Conservation (phyloP, 2,888 invertebrate genomes). For the Timema podura region DNA sequence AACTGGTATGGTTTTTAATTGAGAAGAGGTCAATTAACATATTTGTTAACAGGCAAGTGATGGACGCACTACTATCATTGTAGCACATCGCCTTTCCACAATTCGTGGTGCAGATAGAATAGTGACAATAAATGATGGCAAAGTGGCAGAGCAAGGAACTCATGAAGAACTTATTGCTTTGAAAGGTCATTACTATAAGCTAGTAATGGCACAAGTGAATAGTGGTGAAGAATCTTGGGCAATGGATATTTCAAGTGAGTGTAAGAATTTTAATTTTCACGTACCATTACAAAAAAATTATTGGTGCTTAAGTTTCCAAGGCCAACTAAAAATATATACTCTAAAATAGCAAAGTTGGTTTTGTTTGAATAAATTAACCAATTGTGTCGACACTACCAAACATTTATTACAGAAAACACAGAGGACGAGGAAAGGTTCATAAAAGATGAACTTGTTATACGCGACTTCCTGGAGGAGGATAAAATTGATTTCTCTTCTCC, state of each 20-base stretch:
- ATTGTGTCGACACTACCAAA: too few species aligned
- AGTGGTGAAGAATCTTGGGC: too few species aligned
- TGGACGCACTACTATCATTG: conserved; percentile 73
- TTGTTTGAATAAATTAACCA: too few species aligned
- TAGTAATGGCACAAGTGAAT: conserved; percentile 60
- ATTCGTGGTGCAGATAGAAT: conserved; percentile 70
- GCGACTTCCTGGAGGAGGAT: too few species aligned
- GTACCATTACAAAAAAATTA: neutral
- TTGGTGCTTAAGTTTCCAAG: neutral
- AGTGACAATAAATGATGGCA: conserved; percentile 64
- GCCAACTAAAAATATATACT: too few species aligned
- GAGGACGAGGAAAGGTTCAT: too few species aligned
- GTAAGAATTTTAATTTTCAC: neutral
- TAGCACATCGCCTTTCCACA: conserved; percentile 73
- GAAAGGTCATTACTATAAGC: conserved; percentile 63
- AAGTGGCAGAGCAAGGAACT: conserved; percentile 65
- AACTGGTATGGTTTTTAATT: too few species aligned
- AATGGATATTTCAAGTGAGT: neutral
- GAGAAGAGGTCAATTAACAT: neutral
- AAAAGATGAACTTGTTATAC: too few species aligned
- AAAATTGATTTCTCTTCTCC: too few species aligned
- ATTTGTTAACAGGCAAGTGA: conserved; percentile 54
- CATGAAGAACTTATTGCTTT: conserved; percentile 63
- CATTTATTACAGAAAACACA: too few species aligned
- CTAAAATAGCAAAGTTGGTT: too few species aligned